Evolutionary conservation across 2,113 vertebrate species (phyloP).

Genomic region (Choloepus hoffmanni): DNA sequence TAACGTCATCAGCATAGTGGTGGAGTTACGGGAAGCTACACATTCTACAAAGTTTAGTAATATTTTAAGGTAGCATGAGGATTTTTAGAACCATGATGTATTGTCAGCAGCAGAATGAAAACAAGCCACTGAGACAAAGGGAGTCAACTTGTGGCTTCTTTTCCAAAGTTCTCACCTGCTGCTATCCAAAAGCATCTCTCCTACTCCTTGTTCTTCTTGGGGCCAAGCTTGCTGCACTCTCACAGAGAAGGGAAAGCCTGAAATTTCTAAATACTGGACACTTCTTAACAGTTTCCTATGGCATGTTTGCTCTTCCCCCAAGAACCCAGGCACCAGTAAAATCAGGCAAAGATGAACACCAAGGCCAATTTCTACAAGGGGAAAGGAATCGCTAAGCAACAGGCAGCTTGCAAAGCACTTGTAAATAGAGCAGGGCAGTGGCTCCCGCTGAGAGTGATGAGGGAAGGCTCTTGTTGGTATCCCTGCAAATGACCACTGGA

Average conservation of each 20-base stretch:
- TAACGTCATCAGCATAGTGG: not conserved
- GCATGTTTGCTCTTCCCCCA: not conserved
- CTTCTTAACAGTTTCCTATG: not conserved
- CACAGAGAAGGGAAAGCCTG: not conserved
- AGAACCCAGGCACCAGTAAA: not conserved
- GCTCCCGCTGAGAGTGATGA: too few species aligned
- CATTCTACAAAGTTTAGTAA: not conserved
- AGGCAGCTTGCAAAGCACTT: not conserved
- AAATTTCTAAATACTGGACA: not conserved
- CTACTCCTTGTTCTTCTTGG: not conserved
- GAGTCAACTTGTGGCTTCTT: not conserved
- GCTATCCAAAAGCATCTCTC: not conserved
- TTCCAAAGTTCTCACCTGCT: not conserved
- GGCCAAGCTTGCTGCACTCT: not conserved
- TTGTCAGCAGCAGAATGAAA: not conserved
- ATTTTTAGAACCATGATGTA: not conserved
- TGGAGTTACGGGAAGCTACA: not conserved
- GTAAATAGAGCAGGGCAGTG: not conserved
- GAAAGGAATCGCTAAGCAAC: not conserved
- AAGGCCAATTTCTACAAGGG: not conserved
- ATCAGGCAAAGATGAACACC: not conserved
- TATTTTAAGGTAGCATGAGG: not conserved
- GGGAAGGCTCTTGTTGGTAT: not conserved
- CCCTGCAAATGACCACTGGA: not conserved
- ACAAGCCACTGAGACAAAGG: not conserved